Base-by-base conservation (phyloP, 2,797 vertebrate species). In the Staurois parvus region DNA sequence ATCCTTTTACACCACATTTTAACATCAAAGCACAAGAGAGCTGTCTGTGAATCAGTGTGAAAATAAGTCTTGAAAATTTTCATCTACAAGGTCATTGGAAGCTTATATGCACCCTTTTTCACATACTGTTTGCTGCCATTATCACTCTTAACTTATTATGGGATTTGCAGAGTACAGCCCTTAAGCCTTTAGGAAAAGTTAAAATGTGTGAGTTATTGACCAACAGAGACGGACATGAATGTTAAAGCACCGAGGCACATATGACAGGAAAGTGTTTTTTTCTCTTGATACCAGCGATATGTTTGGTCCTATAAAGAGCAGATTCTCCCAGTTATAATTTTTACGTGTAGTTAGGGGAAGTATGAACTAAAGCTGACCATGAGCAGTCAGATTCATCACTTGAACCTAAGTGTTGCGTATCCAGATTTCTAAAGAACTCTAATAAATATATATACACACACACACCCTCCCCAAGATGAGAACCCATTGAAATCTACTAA, bases 61-160 rank as follows among this genome's bases (percentile, higher is more conserved):
- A 11, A n/a, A 21, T 1, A 48, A 45, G 34, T 66, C 62, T 64
- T 48, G 19, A 11, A 77, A 64, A 66, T 70, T 80, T 74, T 69
- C 62, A 52, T 48, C 68, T 37, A 37, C 84, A 85, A 75, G 84
- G 84, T 80, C 77, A 75, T 28, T 19, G 12, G 32, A 48, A 70
- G 75, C 74, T 59, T 59, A 26, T 37, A 9, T 74, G n/a, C 73
- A 32, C n/a, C 72, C 69, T 69, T 81, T n/a, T 80, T 81, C 45
- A 52, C 64, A 76, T 29, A 52, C 42, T 59, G 72, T 52, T 69
- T 80, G 77, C 56, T 45, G 26, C 84, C 64, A 81, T 81, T 81
- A 81, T 84, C 75, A 84, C 83, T 72, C 26, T 68, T 73, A 59
- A 72, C 52, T 48, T 85, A 79, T 84, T 64, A 84, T 79, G 84